Conservation (phyloP, 2,113 vertebrate species). For the Rhipidura dahli region DNA sequence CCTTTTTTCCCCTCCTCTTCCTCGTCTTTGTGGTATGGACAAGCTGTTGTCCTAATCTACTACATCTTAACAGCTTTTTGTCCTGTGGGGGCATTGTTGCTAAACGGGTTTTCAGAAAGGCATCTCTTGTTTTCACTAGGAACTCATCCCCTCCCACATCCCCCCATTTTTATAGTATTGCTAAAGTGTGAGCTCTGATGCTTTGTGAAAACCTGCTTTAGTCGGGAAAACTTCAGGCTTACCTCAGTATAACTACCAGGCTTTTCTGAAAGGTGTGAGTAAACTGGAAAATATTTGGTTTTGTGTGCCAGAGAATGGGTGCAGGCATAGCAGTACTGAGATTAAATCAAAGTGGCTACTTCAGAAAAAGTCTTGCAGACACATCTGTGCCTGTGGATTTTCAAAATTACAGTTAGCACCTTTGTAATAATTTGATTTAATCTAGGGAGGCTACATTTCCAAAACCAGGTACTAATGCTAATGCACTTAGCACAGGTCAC, state of each 20-base stretch:
- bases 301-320: background rate
- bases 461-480: background rate
- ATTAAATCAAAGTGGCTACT: background rate
- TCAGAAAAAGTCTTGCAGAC: background rate
- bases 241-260: background rate
- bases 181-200: background rate
- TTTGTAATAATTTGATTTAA: background rate
- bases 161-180: background rate
- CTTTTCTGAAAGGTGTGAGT: background rate
- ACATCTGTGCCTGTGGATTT: background rate
- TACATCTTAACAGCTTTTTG: background rate
- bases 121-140: background rate
- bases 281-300: background rate
- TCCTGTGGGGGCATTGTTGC: background rate
- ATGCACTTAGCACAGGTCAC: background rate
- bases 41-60: background rate
- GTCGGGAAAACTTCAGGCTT: background rate
- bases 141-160: fast-evolving
- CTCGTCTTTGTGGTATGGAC: background rate
- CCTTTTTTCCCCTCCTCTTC: background rate
- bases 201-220: background rate
- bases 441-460: background rate
- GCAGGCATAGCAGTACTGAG: background rate
- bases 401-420: background rate
- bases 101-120: background rate